Evolutionary conservation across 2,888 invertebrate species (phyloP).

Genomic region (Sussaba pulchella): DNA sequence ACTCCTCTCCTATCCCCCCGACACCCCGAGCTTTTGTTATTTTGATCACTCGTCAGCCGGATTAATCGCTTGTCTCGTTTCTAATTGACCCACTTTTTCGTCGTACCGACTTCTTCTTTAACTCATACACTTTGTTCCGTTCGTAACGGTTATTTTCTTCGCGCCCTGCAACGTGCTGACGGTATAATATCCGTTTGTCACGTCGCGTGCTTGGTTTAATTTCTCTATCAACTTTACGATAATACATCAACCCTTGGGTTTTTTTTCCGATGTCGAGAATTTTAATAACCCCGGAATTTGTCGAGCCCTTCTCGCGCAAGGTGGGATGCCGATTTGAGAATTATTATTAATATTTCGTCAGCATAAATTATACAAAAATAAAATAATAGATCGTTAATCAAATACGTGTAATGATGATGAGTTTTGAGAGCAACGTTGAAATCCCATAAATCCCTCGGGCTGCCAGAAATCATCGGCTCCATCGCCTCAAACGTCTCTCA

Average conservation of each 20-base stretch:
- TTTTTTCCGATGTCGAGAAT: slow-evolving; percentile 32
- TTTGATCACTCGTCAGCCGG: slow-evolving; percentile 57
- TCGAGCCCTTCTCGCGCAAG: background rate
- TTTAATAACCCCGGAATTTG: slow-evolving; percentile 20
- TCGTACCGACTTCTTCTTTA: slow-evolving; percentile 24
- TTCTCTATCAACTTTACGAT: slow-evolving; percentile 50
- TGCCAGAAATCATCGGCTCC: background rate
- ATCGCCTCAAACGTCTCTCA: slow-evolving; percentile 50
- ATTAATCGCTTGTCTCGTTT: slow-evolving; percentile 60
- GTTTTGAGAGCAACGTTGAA: background rate
- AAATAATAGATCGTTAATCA: too few species aligned
- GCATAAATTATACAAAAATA: background rate
- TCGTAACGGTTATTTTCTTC: slow-evolving; percentile 14
- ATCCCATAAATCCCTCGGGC: background rate
- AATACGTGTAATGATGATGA: background rate
- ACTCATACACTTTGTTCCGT: background rate
- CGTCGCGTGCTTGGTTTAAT: slow-evolving; percentile 60
- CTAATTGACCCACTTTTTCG: slow-evolving; percentile 62
- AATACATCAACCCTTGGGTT: slow-evolving; percentile 29
- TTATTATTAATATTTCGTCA: background rate
- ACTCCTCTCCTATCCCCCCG: background rate
- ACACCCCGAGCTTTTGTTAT: slow-evolving; percentile 55
- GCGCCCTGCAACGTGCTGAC: slow-evolving; percentile 41
- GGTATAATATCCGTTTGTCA: slow-evolving; percentile 57
- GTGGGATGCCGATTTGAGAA: too few species aligned